These are phyloP conservation scores for Eublepharis macularius DNA, from an alignment of 2,113 vertebrate genomes.

Conservation along the genomic window DNA sequence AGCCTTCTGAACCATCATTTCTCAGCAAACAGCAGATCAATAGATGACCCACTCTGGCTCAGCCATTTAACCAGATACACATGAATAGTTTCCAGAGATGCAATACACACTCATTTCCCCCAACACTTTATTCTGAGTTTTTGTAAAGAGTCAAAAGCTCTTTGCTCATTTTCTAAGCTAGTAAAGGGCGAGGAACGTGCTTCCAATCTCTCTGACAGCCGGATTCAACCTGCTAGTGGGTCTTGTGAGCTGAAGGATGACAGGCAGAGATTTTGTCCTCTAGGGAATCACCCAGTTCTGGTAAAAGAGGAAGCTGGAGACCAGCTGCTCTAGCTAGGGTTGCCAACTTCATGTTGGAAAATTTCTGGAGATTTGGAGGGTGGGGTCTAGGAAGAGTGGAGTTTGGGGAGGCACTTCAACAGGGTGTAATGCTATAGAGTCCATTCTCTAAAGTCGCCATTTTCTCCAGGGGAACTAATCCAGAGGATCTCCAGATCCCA, in stretches of 20 bases:
- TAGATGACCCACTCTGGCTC: neutral
- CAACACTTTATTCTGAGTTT: neutral
- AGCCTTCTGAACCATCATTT: neutral
- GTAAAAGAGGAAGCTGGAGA: neutral
- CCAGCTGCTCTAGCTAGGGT: neutral
- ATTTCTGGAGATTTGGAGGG: too few relatives aligned
- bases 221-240: neutral
- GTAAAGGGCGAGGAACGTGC: too few relatives aligned
- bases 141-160: neutral
- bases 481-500: too few relatives aligned
- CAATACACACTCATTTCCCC: neutral
- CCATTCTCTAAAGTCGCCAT: too few relatives aligned
- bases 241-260: neutral
- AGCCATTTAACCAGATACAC: neutral
- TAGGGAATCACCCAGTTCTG: neutral
- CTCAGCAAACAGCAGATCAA: constrained; percentile 3
- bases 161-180: neutral
- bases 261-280: neutral
- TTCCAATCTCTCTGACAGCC: too few relatives aligned
- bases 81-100: neutral
- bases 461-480: too few relatives aligned
- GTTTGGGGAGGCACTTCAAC: too few relatives aligned
- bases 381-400: too few relatives aligned
- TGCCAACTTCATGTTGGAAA: too few relatives aligned
- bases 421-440: too few relatives aligned